These are phyloP conservation scores for Poeciliopsis presidionis DNA, from an alignment of 2,797 vertebrate genomes.

Conservation along the genomic window DNA sequence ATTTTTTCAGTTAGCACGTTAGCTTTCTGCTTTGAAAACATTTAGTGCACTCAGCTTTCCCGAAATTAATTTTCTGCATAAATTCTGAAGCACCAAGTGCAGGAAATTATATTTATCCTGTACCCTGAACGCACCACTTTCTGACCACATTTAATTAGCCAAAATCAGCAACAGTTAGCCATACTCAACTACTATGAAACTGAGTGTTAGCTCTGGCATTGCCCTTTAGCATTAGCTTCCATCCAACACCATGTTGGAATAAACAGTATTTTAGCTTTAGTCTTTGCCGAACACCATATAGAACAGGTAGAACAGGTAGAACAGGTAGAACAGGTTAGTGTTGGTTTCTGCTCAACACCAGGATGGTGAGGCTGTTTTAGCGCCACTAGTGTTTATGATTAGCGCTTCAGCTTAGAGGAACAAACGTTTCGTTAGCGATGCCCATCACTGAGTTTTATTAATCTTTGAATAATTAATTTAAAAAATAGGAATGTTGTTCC, in stretches of 20 bases:
- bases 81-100: not conserved
- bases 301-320: too few species aligned
- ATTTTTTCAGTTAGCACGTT: not conserved
- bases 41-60: not conserved
- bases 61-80: not conserved
- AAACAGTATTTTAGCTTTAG: not conserved
- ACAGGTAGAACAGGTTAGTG: too few species aligned
- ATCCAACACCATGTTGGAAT: not conserved
- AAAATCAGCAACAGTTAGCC: too few species aligned
- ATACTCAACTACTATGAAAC: too few species aligned
- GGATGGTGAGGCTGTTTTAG: not conserved
- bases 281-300: too few species aligned
- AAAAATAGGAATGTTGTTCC: not conserved
- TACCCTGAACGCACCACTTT: not conserved
- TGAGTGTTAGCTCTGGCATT: too few species aligned
- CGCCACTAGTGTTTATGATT: not conserved
- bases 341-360: too few species aligned
- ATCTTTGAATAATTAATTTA: not conserved
- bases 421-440: not conserved
- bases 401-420: not conserved
- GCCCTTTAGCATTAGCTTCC: not conserved
- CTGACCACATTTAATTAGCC: too few species aligned
- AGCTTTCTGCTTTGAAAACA: not conserved
- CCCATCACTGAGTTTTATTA: not conserved
- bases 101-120: not conserved